phyloP scores from a whole-genome alignment of 1,140 invertebrate genomes.

The Acyrthosiphon pisum region DNA sequence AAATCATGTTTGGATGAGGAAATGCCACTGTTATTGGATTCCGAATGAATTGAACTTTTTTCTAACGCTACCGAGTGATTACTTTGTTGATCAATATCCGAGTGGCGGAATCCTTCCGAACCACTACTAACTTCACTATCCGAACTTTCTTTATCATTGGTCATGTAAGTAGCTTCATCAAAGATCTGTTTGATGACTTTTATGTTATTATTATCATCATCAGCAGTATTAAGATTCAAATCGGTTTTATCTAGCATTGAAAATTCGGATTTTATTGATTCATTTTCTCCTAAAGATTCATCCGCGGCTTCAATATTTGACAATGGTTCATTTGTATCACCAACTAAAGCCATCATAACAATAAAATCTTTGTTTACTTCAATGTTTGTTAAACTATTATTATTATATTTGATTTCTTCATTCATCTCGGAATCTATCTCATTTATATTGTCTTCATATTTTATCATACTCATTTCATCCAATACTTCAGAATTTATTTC shows the following conservation, averaged over 20 bases:
- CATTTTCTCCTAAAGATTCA: neutral
- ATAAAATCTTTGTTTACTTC: slow-evolving; percentile 30
- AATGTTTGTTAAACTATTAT: neutral
- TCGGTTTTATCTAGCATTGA: neutral
- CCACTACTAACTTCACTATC: neutral
- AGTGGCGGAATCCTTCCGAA: neutral
- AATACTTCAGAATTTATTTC: neutral
- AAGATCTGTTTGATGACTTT: neutral
- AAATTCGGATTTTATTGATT: slow-evolving; percentile 27
- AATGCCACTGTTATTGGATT: neutral
- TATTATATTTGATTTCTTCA: neutral
- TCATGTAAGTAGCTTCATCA: neutral
- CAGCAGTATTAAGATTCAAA: neutral
- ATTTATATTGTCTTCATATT: neutral
- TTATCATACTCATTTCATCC: neutral
- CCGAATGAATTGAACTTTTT: neutral
- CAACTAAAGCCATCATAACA: slow-evolving; percentile 34
- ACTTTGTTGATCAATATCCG: neutral
- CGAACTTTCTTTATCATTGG: neutral
- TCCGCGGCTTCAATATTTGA: neutral
- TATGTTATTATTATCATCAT: neutral
- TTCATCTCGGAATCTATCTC: neutral
- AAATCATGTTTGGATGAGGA: neutral
- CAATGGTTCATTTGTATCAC: neutral
- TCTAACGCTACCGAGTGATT: neutral